These are phyloP conservation scores for Mesorhabditis sp. DNA, from an alignment of 2,888 invertebrate species.

Conservation along the genomic window DNA sequence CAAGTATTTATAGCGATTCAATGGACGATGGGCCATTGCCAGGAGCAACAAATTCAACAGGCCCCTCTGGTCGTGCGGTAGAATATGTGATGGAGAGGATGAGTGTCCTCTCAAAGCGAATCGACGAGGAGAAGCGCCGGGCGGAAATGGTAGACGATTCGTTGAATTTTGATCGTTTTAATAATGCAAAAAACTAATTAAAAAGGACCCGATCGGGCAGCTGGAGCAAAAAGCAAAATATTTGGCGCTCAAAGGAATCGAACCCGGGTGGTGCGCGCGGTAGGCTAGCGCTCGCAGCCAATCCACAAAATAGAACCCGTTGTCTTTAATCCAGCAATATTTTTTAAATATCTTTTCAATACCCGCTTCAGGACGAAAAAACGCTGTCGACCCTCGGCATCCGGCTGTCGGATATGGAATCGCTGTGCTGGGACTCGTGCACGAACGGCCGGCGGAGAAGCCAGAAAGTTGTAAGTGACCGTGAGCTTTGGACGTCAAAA, in stretches of 20 bases:
- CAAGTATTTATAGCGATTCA: too few species aligned
- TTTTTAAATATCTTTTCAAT: background rate
- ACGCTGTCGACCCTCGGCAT: background rate
- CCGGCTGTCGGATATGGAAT: background rate
- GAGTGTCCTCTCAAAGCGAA: background rate
- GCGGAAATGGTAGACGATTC: background rate
- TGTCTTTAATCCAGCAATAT: too few species aligned
- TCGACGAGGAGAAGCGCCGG: background rate
- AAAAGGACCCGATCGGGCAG: too few species aligned
- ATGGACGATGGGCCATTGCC: too few species aligned
- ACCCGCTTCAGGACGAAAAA: slow-evolving; percentile 4
- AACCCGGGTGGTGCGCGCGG: too few species aligned
- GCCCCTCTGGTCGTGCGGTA: background rate
- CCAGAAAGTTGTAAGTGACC: background rate
- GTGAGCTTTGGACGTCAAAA: background rate
- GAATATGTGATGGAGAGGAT: slow-evolving; percentile 1
- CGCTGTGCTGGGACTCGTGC: background rate
- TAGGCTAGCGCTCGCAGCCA: too few species aligned
- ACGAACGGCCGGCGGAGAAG: background rate
- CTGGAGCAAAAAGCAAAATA: too few species aligned
- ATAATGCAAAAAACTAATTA: too few species aligned
- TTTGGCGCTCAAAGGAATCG: too few species aligned
- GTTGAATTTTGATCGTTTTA: too few species aligned
- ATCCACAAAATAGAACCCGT: too few species aligned
- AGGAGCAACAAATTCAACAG: too few species aligned